These are phyloP conservation scores for Drosophila mojavensis DNA, from an alignment of 1,140 invertebrate genomes.

Conservation along the genomic window DNA sequence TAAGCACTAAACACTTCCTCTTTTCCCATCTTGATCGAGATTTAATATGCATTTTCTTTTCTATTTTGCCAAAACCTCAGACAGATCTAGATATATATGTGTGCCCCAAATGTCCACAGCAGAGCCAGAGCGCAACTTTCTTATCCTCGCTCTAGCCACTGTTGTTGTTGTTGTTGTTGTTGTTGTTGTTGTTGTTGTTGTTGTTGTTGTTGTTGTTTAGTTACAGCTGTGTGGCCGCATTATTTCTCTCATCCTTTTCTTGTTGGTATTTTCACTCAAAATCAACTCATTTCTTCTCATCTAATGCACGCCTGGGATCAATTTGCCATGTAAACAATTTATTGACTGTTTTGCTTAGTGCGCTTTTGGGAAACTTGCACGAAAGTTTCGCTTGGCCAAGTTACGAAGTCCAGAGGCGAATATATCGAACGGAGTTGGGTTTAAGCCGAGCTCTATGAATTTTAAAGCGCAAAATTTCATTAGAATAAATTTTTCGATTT, in stretches of 20 bases:
- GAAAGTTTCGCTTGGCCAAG: constrained; percentile 40
- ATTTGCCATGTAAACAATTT: constrained; percentile 83
- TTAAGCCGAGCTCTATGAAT: constrained; percentile 51
- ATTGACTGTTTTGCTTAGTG: constrained; percentile 81
- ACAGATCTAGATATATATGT: constrained; percentile 45
- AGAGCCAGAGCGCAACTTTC: constrained; percentile 12
- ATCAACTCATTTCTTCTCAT: constrained; percentile 83
- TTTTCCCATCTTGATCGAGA: not conserved
- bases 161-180: too few relatives aligned
- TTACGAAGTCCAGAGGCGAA: constrained; percentile 20
- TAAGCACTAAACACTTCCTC: too few relatives aligned
- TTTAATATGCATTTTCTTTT: constrained; percentile 6
- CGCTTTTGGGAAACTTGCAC: constrained; percentile 73
- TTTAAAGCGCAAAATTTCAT: constrained; percentile 68
- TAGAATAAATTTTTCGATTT: constrained; percentile 29
- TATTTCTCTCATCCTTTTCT: constrained; percentile 18
- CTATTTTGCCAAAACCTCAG: not conserved
- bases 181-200: not conserved
- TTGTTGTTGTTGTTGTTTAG: not conserved
- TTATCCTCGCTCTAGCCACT: constrained; percentile 1
- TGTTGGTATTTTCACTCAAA: constrained; percentile 64
- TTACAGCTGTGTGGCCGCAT: not conserved
- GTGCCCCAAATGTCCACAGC: constrained; percentile 43
- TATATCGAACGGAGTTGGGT: not conserved
- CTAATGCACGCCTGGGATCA: constrained; percentile 82